Percentiles rank a stretch among this genome's conserved stretches.
Evolutionary conservation across 1,140 invertebrate species (phyloP).

Genomic region (Cryptotermes secundus): DNA sequence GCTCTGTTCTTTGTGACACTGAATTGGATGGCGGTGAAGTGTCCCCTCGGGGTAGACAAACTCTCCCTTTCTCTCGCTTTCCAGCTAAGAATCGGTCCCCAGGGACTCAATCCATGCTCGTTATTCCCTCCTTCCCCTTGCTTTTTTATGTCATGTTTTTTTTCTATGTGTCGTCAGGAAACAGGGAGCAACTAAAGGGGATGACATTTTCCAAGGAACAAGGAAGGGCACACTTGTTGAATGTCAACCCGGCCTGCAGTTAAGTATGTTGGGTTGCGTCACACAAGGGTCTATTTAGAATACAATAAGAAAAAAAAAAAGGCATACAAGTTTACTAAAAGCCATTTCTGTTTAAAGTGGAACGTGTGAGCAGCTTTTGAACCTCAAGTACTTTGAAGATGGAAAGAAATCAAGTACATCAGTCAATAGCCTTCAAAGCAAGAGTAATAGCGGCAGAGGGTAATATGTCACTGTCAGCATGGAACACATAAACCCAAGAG

Average conservation of each 20-base stretch:
- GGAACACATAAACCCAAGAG: not conserved
- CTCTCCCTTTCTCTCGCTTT: slow-evolving; percentile 1
- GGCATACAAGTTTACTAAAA: not conserved
- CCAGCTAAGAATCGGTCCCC: slow-evolving; percentile 27
- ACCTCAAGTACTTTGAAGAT: slow-evolving; percentile 9
- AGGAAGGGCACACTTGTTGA: slow-evolving; percentile 27
- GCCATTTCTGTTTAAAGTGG: slow-evolving; percentile 19
- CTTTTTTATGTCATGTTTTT: slow-evolving; percentile 27
- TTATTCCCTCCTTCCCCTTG: slow-evolving; percentile 26
- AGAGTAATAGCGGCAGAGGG: slow-evolving; percentile 1
- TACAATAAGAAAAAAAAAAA: not conserved
- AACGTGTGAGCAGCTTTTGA: not conserved
- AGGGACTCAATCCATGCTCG: slow-evolving; percentile 30
- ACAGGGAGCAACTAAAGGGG: slow-evolving; percentile 9
- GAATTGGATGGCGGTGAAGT: slow-evolving; percentile 15
- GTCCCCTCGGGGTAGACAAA: not conserved
- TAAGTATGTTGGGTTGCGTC: slow-evolving; percentile 27
- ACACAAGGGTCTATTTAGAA: slow-evolving; percentile 22
- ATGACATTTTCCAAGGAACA: slow-evolving; percentile 31
- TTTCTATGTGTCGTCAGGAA: slow-evolving; percentile 26
- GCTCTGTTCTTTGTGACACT: not conserved
- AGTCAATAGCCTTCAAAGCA: slow-evolving; percentile 12
- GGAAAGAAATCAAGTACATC: slow-evolving; percentile 8
- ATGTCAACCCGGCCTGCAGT: slow-evolving; percentile 29
- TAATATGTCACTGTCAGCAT: slow-evolving; percentile 19